Evolutionary conservation across 2,113 vertebrate species (phyloP).

Genomic region (Albula glossodonta): DNA sequence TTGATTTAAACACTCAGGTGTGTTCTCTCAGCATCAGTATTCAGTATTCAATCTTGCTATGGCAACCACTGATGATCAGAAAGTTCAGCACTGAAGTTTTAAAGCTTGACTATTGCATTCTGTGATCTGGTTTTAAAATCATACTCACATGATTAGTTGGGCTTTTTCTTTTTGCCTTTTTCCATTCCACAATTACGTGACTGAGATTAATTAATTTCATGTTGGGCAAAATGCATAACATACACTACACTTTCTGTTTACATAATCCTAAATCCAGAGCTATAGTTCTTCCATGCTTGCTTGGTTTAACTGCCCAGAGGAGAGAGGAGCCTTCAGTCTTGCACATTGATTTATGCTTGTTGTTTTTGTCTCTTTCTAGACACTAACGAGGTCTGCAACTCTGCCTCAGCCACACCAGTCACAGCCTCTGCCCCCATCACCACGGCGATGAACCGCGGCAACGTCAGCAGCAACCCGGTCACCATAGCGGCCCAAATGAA

Average conservation of each 20-base stretch:
- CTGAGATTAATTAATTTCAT: background rate
- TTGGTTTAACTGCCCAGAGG: background rate
- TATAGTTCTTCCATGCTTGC: background rate
- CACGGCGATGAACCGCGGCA: constrained; percentile 59
- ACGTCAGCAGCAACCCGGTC: constrained; percentile 74
- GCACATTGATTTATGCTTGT: background rate
- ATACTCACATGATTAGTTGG: too few relatives aligned
- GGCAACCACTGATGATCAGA: background rate
- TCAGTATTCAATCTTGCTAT: background rate
- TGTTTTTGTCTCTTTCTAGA: constrained; percentile 68
- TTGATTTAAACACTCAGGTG: background rate
- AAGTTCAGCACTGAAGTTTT: background rate
- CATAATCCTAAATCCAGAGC: background rate
- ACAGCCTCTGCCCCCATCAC: constrained; percentile 64
- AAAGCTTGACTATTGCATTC: background rate
- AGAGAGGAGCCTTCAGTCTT: background rate
- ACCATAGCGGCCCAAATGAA: constrained; percentile 94
- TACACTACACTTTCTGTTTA: background rate
- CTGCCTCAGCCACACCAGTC: constrained; percentile 75
- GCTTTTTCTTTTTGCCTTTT: background rate
- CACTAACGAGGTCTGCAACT: constrained; percentile 90
- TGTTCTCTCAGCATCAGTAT: background rate
- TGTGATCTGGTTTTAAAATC: too few relatives aligned
- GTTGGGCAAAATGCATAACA: background rate
- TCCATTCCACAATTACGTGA: background rate